Evolutionary conservation across 2,797 vertebrate species (phyloP).

Genomic region (Merluccius polli): DNA sequence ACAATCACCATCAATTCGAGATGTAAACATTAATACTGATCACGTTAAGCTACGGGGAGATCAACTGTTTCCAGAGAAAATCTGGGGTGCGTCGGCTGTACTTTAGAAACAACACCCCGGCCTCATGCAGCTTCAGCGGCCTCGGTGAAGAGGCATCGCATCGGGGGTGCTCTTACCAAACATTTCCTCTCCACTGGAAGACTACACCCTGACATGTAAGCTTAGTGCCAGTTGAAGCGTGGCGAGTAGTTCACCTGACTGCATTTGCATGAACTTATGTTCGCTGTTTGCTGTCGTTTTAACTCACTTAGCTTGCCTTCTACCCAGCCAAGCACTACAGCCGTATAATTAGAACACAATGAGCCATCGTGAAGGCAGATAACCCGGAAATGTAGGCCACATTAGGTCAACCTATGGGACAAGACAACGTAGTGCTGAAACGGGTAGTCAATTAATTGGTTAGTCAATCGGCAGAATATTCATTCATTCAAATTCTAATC

Average conservation of each 20-base stretch:
- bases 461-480: not conserved
- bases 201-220: constrained; percentile 5
- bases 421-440: not conserved
- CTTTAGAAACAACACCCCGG: not conserved
- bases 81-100: not conserved
- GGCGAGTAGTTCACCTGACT: constrained; percentile 20
- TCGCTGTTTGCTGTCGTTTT: constrained; percentile 3
- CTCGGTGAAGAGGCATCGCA: not conserved
- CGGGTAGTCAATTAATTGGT: not conserved
- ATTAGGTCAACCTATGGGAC: not conserved
- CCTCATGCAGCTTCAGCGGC: no score
- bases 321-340: not conserved
- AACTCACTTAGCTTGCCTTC: not conserved
- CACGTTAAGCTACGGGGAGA: constrained; percentile 27
- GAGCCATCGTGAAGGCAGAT: not conserved
- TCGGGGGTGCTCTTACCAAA: constrained; percentile 13
- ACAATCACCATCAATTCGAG: constrained; percentile 53
- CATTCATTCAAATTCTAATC: not conserved
- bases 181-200: constrained; percentile 16
- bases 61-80: constrained; percentile 34
- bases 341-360: not conserved
- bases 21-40: constrained; percentile 61
- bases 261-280: constrained; percentile 21
- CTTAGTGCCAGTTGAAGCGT: constrained; percentile 16
- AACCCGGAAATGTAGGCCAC: not conserved